phyloP scores from a whole-genome alignment of 2,113 vertebrate species.

The Monopterus albus region DNA sequence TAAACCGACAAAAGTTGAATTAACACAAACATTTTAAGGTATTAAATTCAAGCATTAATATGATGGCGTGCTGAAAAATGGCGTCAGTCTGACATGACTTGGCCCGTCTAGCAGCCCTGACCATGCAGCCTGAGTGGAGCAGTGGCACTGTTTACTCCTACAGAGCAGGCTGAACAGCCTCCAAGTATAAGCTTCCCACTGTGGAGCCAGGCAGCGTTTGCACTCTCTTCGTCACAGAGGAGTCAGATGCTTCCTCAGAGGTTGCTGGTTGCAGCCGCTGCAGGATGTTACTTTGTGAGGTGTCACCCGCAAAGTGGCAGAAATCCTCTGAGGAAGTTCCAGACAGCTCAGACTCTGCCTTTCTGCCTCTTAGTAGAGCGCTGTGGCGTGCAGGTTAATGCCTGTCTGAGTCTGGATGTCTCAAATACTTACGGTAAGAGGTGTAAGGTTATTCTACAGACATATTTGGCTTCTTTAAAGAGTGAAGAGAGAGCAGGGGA shows the following conservation, averaged over 20 bases:
- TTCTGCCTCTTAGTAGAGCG: slow-evolving; percentile 8
- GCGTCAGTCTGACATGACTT: no score
- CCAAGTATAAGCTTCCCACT: no score
- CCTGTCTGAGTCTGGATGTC: background rate
- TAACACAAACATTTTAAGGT: no score
- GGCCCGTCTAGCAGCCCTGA: no score
- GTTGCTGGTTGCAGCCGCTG: background rate
- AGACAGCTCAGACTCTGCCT: background rate
- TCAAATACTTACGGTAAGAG: slow-evolving; percentile 21
- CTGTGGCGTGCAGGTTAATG: background rate
- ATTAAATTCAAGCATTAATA: no score
- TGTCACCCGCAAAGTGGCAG: slow-evolving; percentile 10
- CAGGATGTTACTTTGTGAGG: slow-evolving; percentile 4
- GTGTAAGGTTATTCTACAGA: slow-evolving; percentile 14
- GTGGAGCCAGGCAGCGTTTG: background rate
- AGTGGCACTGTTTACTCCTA: no score
- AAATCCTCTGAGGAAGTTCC: slow-evolving; percentile 19
- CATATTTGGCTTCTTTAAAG: background rate
- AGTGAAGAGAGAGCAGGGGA: background rate
- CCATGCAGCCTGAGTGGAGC: no score
- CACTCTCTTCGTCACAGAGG: background rate
- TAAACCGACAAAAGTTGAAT: no score
- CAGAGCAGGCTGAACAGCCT: no score
- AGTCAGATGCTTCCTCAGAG: background rate
- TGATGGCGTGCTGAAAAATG: no score